These are phyloP conservation scores for Bufotes viridis DNA, from an alignment of 2,797 vertebrate genomes.

Conservation along the genomic window DNA sequence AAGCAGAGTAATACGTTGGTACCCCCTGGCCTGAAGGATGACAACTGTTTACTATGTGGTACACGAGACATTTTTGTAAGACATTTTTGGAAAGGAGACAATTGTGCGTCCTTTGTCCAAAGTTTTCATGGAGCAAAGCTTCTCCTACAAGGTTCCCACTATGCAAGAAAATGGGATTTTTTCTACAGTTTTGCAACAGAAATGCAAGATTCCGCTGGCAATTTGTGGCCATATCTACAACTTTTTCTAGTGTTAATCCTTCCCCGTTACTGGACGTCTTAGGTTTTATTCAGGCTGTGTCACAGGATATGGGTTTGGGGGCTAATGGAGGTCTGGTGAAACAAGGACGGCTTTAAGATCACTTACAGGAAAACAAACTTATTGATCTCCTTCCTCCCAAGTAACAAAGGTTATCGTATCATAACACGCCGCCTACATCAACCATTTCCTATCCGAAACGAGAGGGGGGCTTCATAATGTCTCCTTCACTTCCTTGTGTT, in stretches of 20 bases:
- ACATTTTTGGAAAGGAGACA: background rate
- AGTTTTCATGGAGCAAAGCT: too few species aligned
- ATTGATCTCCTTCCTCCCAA: constrained; percentile 25
- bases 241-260: background rate
- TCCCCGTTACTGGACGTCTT: background rate
- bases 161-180: too few species aligned
- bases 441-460: background rate
- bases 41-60: background rate
- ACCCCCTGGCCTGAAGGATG: background rate
- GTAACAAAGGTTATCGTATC: constrained; percentile 33
- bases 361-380: constrained; percentile 27
- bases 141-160: too few species aligned
- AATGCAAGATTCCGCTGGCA: background rate
- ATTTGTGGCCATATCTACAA: too few species aligned
- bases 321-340: background rate
- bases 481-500: background rate
- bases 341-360: background rate
- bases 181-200: too few species aligned
- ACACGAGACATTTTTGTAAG: too few species aligned
- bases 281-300: background rate
- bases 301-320: constrained; percentile 12
- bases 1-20: background rate
- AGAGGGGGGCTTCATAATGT: background rate
- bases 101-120: background rate
- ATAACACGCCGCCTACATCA: background rate